These are phyloP conservation scores for Tachysurus vachellii DNA, from an alignment of 2,113 vertebrate species.

Conservation along the genomic window DNA sequence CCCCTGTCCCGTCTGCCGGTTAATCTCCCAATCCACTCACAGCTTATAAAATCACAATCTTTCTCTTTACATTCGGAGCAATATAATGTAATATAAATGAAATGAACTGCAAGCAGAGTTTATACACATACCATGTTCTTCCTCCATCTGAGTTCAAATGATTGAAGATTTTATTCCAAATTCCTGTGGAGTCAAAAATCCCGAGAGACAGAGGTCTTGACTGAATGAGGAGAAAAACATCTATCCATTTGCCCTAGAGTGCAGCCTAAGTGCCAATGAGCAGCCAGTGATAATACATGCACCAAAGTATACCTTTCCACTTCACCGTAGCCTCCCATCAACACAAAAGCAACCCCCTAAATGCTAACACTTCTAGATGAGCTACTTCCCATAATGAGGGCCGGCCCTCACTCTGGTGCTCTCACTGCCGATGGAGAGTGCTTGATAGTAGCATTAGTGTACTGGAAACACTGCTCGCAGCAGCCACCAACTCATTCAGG, in stretches of 20 bases:
- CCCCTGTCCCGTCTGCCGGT: neutral
- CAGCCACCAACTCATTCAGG: slow-evolving; percentile 22
- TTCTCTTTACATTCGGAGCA: neutral
- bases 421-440: slow-evolving; percentile 21
- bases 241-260: slow-evolving; percentile 49
- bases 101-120: neutral
- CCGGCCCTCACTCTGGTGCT: neutral
- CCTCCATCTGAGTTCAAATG: slow-evolving; percentile 34
- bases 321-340: slow-evolving; percentile 34
- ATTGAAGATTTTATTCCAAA: slow-evolving; percentile 37
- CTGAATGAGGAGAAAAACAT: slow-evolving; percentile 30
- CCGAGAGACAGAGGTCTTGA: slow-evolving; percentile 43
- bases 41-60: neutral
- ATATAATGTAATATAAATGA: neutral
- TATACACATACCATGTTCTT: slow-evolving; percentile 37
- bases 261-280: slow-evolving; percentile 41
- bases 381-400: slow-evolving; percentile 38
- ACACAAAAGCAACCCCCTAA: slow-evolving; percentile 46
- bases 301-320: slow-evolving; percentile 33
- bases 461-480: slow-evolving; percentile 17
- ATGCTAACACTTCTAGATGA: slow-evolving; percentile 35
- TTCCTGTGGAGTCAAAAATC: slow-evolving; percentile 45
- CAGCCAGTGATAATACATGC: slow-evolving; percentile 28
- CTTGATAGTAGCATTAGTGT: slow-evolving; percentile 36
- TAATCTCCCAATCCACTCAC: neutral